Base-by-base conservation (phyloP, 2,113 vertebrate genomes). In the Myiagra hebetior region DNA sequence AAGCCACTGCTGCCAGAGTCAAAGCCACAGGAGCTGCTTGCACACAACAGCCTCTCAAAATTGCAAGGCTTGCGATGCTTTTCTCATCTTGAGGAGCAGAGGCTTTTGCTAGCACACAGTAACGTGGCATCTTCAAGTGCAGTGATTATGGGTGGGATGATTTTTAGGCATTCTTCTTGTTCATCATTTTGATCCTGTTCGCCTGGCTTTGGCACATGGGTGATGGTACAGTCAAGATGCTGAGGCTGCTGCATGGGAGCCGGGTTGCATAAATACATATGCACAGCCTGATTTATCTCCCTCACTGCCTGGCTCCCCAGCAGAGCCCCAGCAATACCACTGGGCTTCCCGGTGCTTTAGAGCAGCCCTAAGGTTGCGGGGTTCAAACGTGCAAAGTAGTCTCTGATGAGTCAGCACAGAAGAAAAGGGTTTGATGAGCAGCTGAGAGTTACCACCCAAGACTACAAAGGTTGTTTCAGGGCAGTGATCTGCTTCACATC, bases 181-280 rank as follows among this genome's bases (percentile, higher is more conserved):
- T 72, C 16, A 22, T 11, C 1, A 41, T 85, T 87, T 65, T 44
- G 33, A 60, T 82, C 69, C n/a, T 42, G 16, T 41, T 74, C 31
- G 39, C 42, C 39, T 74, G 75, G 22, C 59, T 90, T 87, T 84
- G 55, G 50, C 60, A 62, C 7, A 19, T 1, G 6, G 11, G 6
- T 27, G 56, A 49, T 0, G 5, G 50, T 37, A 33, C 42, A 46
- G 24, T 27, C 2, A 3, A 67, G 52, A 24, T 3, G 4, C 13
- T 1, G 2, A 73, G 56, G 41, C 44, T 82, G n/a, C 47, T 5
- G 2, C 2, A 0, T 57, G 74, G 60, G 50, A 82, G 27, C n/a
- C 0, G 0, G 4, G 7, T 57, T 81, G 60, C 37, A 64, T 60
- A 64, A 85, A 65, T 35, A 50, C 0, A 0, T 4, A 4, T 44